These are phyloP conservation scores for Rhabdornis inornatus DNA, from an alignment of 2,113 vertebrate species.

Conservation along the genomic window DNA sequence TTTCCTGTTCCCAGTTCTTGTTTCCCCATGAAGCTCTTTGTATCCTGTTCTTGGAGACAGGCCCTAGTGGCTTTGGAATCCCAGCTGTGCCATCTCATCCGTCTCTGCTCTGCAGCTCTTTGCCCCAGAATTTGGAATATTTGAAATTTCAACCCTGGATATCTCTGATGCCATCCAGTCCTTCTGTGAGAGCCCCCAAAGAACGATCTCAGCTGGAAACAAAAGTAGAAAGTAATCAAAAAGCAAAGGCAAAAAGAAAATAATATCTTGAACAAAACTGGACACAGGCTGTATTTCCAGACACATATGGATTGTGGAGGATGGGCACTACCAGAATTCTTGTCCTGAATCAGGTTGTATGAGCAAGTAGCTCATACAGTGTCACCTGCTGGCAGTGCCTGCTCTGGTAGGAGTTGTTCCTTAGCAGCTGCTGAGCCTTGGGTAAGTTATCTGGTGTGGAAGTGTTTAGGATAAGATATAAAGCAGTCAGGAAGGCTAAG, in stretches of 20 bases:
- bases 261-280: not conserved
- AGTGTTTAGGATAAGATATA: not conserved
- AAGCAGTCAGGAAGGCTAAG: not conserved
- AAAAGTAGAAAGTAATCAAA: not conserved
- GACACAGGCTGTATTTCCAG: not conserved
- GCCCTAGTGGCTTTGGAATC: not conserved
- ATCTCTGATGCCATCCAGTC: not conserved
- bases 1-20: constrained; percentile 31
- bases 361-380: not conserved
- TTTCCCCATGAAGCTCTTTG: constrained; percentile 14
- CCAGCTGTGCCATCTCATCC: not conserved
- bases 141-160: not conserved
- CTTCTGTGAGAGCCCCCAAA: not conserved
- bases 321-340: not conserved
- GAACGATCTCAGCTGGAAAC: not conserved
- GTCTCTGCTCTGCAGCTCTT: not conserved
- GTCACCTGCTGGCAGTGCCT: not conserved
- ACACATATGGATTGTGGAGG: not conserved
- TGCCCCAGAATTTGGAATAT: not conserved
- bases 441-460: not conserved
- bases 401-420: not conserved
- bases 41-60: not conserved
- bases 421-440: not conserved
- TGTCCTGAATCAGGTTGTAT: not conserved
- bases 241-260: not conserved